Conservation (phyloP, 2,113 vertebrate genomes). For the Dolichallabes microphthalmus region DNA sequence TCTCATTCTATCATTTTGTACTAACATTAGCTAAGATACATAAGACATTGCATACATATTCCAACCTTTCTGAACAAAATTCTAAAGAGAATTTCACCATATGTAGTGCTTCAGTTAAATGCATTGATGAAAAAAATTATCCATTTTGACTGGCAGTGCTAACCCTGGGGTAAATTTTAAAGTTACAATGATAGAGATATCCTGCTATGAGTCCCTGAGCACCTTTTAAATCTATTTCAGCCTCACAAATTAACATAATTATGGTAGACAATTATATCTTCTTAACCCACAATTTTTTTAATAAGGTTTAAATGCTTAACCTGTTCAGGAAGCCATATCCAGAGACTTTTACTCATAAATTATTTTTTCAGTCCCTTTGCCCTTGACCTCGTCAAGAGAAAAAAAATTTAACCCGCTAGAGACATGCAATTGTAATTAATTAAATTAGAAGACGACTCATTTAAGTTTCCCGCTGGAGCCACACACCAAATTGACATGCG, state of each 20-base stretch:
- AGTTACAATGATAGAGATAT: neutral
- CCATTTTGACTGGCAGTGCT: neutral
- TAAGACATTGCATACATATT: neutral
- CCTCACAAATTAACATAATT: neutral
- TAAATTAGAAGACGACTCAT: conserved; percentile 26
- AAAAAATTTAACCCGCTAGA: neutral
- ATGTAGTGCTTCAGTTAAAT: neutral
- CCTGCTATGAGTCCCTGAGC: neutral
- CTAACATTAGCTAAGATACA: neutral
- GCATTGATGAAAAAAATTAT: neutral
- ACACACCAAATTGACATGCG: neutral
- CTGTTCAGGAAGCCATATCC: neutral
- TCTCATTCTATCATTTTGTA: neutral
- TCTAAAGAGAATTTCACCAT: too few relatives aligned
- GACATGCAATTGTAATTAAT: conserved; percentile 31
- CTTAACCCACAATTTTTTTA: neutral
- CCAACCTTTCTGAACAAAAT: too few relatives aligned
- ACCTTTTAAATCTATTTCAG: neutral
- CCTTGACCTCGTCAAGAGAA: conserved; percentile 24
- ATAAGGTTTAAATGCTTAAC: conserved; percentile 11
- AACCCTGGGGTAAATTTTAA: neutral
- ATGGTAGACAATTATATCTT: conserved; percentile 7
- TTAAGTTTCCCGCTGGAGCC: conserved; percentile 19
- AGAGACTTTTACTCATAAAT: neutral
- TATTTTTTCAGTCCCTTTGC: neutral